Evolutionary conservation across 1,140 invertebrate genomes (phyloP).

Genomic region (Papilio xuthus): DNA sequence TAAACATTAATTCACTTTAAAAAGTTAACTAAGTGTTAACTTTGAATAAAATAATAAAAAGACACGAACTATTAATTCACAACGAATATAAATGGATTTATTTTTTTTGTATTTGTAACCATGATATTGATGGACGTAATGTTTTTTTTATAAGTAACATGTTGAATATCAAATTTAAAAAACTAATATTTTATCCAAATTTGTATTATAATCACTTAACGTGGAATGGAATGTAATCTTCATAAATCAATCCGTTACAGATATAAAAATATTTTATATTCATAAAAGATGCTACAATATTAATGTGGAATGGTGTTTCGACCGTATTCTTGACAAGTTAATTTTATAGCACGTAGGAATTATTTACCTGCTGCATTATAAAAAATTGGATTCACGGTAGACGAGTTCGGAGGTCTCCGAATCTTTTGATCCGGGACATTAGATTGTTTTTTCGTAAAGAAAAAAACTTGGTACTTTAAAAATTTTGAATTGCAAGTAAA

Average conservation of each 20-base stretch:
- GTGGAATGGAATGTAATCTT: neutral
- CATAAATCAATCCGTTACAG: neutral
- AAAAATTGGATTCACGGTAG: neutral
- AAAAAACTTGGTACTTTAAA: neutral
- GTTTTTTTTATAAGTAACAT: neutral
- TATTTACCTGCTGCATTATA: constrained; percentile 8
- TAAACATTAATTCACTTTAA: too few species aligned
- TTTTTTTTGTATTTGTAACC: too few species aligned
- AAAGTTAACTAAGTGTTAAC: too few species aligned
- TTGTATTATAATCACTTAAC: neutral
- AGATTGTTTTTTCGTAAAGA: neutral
- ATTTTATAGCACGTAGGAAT: neutral
- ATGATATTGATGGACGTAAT: too few species aligned
- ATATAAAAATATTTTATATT: constrained; percentile 4
- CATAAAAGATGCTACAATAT: neutral
- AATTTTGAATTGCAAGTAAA: too few species aligned
- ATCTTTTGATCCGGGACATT: neutral
- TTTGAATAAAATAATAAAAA: neutral
- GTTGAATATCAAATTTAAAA: neutral
- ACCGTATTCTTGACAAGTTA: neutral
- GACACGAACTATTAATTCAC: neutral
- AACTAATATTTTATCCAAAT: neutral
- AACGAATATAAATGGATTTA: too few species aligned
- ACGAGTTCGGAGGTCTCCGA: neutral
- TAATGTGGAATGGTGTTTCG: neutral